A percentile compares a stretch with the other conserved stretches of the same genome.
phyloP scores from a whole-genome alignment of 2,888 invertebrate genomes.

The Chaetoderma sp. region DNA sequence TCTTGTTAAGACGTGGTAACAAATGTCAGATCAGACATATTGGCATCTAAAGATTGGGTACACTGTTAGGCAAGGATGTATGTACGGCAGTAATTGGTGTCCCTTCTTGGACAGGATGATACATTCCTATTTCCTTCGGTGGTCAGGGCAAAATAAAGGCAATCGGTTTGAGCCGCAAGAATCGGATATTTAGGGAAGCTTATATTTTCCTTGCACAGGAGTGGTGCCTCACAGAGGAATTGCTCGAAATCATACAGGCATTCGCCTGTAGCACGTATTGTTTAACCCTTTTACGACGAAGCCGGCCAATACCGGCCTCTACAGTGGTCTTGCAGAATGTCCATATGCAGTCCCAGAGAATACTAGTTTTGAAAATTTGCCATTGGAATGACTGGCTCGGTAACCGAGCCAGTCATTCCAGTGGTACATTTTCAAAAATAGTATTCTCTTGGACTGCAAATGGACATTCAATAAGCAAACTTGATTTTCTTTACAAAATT shows the following conservation, averaged over 20 bases:
- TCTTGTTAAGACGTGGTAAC: too few species aligned
- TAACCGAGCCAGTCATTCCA: too few species aligned
- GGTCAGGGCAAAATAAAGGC: neutral
- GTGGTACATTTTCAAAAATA: too few species aligned
- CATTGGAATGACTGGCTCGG: too few species aligned
- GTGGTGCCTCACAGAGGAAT: neutral
- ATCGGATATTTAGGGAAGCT: neutral
- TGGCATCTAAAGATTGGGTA: neutral
- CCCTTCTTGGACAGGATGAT: neutral
- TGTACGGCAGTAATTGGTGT: neutral
- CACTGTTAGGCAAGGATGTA: neutral
- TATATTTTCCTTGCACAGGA: neutral
- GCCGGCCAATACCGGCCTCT: too few species aligned
- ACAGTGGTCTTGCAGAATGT: too few species aligned
- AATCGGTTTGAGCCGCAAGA: neutral
- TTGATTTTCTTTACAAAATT: too few species aligned
- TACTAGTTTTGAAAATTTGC: too few species aligned
- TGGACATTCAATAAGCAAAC: too few species aligned
- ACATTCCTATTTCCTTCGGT: neutral
- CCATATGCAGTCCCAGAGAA: too few species aligned
- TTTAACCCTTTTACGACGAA: too few species aligned
- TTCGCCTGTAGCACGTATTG: neutral
- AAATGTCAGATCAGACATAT: neutral
- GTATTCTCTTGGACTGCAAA: too few species aligned
- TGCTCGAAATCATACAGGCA: neutral